A percentile compares a stretch with the other conserved stretches of the same genome.
These are phyloP conservation scores for Archips xylosteana DNA, from an alignment of 2,888 invertebrate species.

Conservation along the genomic window DNA sequence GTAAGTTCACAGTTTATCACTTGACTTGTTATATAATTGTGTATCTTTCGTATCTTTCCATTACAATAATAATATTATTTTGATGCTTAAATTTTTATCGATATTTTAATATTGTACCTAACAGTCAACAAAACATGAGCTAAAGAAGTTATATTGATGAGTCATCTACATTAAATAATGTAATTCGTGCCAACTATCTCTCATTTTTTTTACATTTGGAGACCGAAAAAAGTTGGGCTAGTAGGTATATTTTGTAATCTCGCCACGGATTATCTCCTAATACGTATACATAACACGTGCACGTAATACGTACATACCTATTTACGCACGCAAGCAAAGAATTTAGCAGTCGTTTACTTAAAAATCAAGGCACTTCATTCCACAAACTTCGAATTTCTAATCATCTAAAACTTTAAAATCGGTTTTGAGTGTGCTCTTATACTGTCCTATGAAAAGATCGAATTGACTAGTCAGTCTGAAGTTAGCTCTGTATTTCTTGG, in stretches of 20 bases:
- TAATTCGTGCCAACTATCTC: not conserved
- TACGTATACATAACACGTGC: too few species aligned
- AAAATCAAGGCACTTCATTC: too few species aligned
- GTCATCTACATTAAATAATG: not conserved
- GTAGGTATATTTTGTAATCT: too few species aligned
- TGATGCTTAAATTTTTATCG: not conserved
- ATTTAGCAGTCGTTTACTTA: too few species aligned
- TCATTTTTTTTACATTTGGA: not conserved
- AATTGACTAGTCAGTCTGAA: slow-evolving; percentile 69
- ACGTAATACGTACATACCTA: too few species aligned
- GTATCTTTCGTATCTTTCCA: not conserved
- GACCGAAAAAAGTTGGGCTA: too few species aligned
- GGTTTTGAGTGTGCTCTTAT: slow-evolving; percentile 63
- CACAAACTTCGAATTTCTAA: not conserved
- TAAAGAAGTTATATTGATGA: not conserved
- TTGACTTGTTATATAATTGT: slow-evolving; percentile 2
- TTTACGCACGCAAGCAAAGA: too few species aligned
- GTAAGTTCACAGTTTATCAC: slow-evolving; percentile 3
- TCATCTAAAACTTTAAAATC: slow-evolving; percentile 58
- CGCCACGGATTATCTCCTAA: too few species aligned
- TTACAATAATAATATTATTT: not conserved
- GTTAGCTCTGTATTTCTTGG: slow-evolving; percentile 86
- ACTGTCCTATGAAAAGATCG: slow-evolving; percentile 70
- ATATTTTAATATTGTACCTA: not conserved
- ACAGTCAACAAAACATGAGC: not conserved